Evolutionary conservation across 2,797 vertebrate genomes (phyloP), one percentile per base, ranked within the genome.

Genomic region (Chelon labrosus): DNA sequence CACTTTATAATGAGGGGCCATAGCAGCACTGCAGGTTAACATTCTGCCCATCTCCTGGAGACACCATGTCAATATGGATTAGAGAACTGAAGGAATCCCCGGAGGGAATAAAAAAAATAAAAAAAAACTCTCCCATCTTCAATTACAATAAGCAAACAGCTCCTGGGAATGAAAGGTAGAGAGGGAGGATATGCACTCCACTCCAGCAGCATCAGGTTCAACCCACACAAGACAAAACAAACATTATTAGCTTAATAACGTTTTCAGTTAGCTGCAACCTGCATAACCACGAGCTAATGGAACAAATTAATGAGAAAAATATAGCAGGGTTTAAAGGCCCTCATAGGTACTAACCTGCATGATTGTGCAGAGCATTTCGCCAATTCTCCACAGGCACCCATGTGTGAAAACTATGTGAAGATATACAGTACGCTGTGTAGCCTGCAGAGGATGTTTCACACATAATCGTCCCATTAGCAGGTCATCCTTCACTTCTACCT

Each of bases 91-190:
- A 76, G 74, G 90, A 27, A 91, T 89, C 88, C 91, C 90, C 85
- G 87, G 77, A 83, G 91, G 3, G 27, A 6, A 10, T 2, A 3
- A 0, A 7, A 11, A 38, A 53, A 92, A 88, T 70, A 1, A 3
- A 0, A 7, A 11, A 80, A 75, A 79, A 79, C 59, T 73, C 92
- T 92, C 87, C 92, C 88, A 88, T 91, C 93, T 95, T 92, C 91
- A 96, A 93, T 96, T 96, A 95, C 86, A 90, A 83, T 94, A 95
- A 96, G 94, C 92, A 96, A 97, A 97, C 91, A 94, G 91, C 92
- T 93, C 88, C 76, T 71, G 91, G 94, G 91, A 92, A 87, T 88
- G 87, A 85, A 85, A 75, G 87, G 54, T 37, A 56, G 25, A 39
- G 59, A 46, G 70, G 68, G 46, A 51, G 61, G 56, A 59, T 91